A percentile compares a stretch with the other conserved stretches of the same genome.
These are phyloP conservation scores for Malurus leucopterus DNA, from an alignment of 2,797 vertebrate species.

Conservation along the genomic window DNA sequence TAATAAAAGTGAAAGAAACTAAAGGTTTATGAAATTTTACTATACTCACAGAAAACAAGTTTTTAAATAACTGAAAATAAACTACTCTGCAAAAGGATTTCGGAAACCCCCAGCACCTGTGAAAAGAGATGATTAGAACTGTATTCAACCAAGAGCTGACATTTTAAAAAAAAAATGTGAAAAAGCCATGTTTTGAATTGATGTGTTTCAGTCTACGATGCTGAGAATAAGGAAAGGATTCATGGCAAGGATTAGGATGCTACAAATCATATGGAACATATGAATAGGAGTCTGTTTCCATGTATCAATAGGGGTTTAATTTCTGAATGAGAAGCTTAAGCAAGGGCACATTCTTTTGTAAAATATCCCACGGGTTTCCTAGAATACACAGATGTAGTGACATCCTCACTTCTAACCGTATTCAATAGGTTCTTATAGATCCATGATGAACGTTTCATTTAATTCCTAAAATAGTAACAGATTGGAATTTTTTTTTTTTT, in stretches of 20 bases:
- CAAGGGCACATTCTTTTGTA: conserved; percentile 55
- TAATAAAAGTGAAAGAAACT: not conserved
- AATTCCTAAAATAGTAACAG: not conserved
- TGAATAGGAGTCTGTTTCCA: conserved; percentile 64
- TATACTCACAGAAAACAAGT: not conserved
- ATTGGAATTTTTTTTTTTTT: not conserved
- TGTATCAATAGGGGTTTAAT: conserved; percentile 50
- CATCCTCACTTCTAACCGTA: conserved; percentile 13
- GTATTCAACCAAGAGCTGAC: conserved; percentile 10
- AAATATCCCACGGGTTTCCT: conserved; percentile 38
- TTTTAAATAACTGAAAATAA: not conserved
- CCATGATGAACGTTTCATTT: not conserved
- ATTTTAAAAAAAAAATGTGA: conserved; percentile 6
- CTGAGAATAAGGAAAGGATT: conserved; percentile 64
- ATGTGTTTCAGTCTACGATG: conserved; percentile 26
- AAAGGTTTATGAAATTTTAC: not conserved
- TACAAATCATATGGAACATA: conserved; percentile 64
- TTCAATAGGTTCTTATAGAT: conserved; percentile 1
- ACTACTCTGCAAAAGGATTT: not conserved
- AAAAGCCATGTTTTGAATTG: conserved; percentile 41
- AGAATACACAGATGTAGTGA: not conserved
- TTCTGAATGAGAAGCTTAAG: conserved; percentile 64
- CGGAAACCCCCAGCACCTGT: not conserved
- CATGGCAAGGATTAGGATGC: conserved; percentile 55
- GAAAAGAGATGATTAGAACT: not conserved